phyloP scores from a whole-genome alignment of 2,888 invertebrate species.

The Halictus quadricinctus region DNA sequence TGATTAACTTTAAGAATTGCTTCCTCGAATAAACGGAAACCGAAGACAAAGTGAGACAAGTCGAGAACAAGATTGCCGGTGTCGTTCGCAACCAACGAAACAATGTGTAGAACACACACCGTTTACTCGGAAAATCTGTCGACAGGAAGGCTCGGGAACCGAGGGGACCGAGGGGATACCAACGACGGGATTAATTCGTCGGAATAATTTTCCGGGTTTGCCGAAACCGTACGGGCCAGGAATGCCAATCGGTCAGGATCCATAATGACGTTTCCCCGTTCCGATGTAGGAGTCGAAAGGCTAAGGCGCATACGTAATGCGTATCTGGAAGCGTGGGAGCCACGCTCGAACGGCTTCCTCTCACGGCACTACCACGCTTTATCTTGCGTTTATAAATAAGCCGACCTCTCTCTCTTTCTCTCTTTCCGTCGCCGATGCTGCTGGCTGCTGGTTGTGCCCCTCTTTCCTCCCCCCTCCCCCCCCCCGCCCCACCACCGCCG shows the following conservation, averaged over 20 bases:
- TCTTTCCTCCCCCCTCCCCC: not conserved
- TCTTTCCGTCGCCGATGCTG: slow-evolving; percentile 21
- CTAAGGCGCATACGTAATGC: slow-evolving; percentile 60
- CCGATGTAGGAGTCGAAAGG: slow-evolving; percentile 53
- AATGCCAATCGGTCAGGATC: not conserved
- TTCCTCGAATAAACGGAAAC: no score
- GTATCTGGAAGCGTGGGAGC: slow-evolving; percentile 70
- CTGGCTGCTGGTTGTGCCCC: not conserved
- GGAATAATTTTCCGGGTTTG: slow-evolving; percentile 4
- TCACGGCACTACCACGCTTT: slow-evolving; percentile 64
- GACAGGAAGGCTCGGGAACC: not conserved
- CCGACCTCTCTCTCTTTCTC: slow-evolving; percentile 61
- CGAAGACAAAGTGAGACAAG: no score
- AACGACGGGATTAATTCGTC: not conserved
- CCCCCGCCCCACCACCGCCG: not conserved
- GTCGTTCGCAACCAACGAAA: not conserved
- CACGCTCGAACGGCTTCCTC: slow-evolving; percentile 65
- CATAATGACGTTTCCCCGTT: slow-evolving; percentile 26
- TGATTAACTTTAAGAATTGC: no score
- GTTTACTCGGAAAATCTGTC: not conserved
- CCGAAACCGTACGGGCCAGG: not conserved
- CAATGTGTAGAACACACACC: not conserved
- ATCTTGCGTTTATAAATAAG: slow-evolving; percentile 71
- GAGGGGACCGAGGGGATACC: not conserved
- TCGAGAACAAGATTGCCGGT: no score